phyloP scores from a whole-genome alignment of 2,113 vertebrate species.

The Cairina moschata region DNA sequence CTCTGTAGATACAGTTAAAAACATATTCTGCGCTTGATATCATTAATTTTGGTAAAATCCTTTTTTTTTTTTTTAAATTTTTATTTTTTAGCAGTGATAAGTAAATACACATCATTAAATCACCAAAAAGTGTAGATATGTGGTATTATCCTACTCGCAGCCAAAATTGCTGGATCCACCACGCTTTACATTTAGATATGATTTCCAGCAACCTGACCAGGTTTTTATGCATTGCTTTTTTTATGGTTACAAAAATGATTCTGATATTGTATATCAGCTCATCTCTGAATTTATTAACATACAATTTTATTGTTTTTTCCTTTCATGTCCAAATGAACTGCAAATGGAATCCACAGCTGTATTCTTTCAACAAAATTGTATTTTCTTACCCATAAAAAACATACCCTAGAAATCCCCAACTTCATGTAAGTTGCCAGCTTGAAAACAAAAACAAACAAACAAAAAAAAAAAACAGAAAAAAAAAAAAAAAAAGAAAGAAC shows the following conservation, averaged over 20 bases:
- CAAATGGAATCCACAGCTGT: conserved; percentile 46
- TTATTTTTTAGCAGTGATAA: conserved; percentile 63
- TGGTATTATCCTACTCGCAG: conserved; percentile 68
- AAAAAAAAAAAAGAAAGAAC: background rate
- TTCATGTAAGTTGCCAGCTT: conserved; percentile 25
- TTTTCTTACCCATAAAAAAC: conserved; percentile 45
- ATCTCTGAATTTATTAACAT: conserved; percentile 61
- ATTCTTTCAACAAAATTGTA: conserved; percentile 20
- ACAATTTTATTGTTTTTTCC: conserved; percentile 51
- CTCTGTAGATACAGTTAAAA: conserved; percentile 74
- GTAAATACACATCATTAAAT: conserved; percentile 42
- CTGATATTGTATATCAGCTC: conserved; percentile 58
- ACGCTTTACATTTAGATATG: conserved; percentile 59
- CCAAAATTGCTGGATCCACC: conserved; percentile 64
- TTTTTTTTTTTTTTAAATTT: conserved; percentile 12
- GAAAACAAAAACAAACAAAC: background rate
- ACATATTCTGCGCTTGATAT: conserved; percentile 59
- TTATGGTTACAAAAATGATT: conserved; percentile 63
- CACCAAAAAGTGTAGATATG: conserved; percentile 62
- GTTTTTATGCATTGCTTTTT: conserved; percentile 8
- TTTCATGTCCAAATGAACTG: conserved; percentile 61
- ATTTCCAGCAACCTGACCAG: conserved; percentile 57
- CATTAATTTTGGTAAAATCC: conserved; percentile 67
- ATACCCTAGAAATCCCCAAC: conserved; percentile 52
- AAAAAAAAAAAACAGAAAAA: background rate